These are phyloP conservation scores for Andrena chrysosceles DNA, from an alignment of 2,888 invertebrate species.

Conservation along the genomic window DNA sequence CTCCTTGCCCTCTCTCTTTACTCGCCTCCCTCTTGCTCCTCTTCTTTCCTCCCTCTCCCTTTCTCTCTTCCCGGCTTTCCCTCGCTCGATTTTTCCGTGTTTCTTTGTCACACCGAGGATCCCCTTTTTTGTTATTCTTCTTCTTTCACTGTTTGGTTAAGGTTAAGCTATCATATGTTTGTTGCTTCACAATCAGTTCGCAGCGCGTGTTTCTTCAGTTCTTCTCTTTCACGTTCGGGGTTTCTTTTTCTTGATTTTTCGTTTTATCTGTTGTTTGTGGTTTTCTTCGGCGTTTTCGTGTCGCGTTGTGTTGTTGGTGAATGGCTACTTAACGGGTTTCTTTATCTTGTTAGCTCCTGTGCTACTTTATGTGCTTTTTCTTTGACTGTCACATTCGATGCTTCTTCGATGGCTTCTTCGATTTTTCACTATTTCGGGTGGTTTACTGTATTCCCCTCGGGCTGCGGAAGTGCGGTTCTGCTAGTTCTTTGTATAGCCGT, in stretches of 20 bases:
- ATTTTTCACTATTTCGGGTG: no score
- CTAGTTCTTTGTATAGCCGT: constrained; percentile 15
- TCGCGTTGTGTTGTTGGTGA: not conserved
- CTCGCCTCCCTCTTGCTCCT: not conserved
- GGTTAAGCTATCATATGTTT: not conserved
- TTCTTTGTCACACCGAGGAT: not conserved
- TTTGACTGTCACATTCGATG: no score
- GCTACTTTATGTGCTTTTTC: not conserved
- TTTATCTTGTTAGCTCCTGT: not conserved
- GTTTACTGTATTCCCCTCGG: no score
- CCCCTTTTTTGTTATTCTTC: constrained; percentile 39
- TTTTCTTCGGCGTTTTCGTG: not conserved
- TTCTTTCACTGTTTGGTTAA: not conserved
- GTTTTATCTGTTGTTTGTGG: not conserved
- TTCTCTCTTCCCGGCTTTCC: constrained; percentile 9
- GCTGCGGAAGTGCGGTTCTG: constrained; percentile 23
- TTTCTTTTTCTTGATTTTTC: not conserved
- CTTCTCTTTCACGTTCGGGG: not conserved
- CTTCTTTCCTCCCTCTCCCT: not conserved
- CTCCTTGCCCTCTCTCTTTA: constrained; percentile 6
- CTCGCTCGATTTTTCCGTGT: not conserved
- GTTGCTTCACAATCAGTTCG: not conserved
- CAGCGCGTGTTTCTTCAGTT: not conserved
- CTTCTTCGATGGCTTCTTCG: no score
- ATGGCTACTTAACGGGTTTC: not conserved